Percentiles rank a stretch among this genome's conserved stretches.
phyloP scores from a whole-genome alignment of 2,888 invertebrate genomes.

The Lordiphosa andalusiaca region DNA sequence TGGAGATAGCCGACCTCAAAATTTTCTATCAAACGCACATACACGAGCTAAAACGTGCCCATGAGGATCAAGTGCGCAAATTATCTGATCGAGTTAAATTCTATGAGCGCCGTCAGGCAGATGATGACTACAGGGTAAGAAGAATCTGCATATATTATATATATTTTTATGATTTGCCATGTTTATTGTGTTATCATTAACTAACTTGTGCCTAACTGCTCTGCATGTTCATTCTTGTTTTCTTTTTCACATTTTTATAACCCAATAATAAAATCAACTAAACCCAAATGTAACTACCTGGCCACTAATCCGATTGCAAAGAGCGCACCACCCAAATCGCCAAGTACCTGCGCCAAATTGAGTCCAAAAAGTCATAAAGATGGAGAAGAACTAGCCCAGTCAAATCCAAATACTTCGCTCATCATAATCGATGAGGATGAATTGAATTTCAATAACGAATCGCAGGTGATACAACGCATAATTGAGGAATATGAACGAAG shows the following conservation, averaged over 20 bases:
- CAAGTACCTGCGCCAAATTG: constrained; percentile 40
- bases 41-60: constrained; percentile 72
- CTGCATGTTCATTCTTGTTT: constrained; percentile 76
- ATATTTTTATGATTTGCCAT: neutral
- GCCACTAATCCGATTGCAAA: constrained; percentile 14
- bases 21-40: constrained; percentile 78
- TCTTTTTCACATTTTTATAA: constrained; percentile 45
- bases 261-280: constrained; percentile 48
- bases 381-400: constrained; percentile 15
- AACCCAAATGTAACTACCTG: constrained; percentile 49
- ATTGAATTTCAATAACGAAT: constrained; percentile 76
- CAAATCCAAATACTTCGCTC: constrained; percentile 65
- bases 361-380: neutral
- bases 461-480: constrained; percentile 78
- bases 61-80: constrained; percentile 73
- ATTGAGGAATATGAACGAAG: constrained; percentile 81
- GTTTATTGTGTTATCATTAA: constrained; percentile 7
- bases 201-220: constrained; percentile 58
- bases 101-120: constrained; percentile 77
- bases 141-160: constrained; percentile 34
- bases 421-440: constrained; percentile 79
- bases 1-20: constrained; percentile 75
- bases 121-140: constrained; percentile 79
- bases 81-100: constrained; percentile 76
- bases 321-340: constrained; percentile 27